Evolutionary conservation across 2,888 invertebrate genomes (phyloP), one percentile per base, ranked within the genome.

Genomic region (Psylliodes chrysocephalus): DNA sequence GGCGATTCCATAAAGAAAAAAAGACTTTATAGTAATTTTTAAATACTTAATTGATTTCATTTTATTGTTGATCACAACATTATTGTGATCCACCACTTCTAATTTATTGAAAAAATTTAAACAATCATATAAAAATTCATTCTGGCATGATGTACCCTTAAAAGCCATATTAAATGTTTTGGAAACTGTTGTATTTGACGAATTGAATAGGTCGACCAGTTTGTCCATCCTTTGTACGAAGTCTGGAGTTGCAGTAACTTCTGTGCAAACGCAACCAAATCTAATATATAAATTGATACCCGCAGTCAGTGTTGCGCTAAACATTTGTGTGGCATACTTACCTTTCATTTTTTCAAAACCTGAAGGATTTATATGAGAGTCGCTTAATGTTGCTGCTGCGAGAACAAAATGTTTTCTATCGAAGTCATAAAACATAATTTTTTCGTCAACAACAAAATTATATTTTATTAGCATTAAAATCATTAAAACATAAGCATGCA

Each of bases 261-360:
- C 35, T 52, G 22, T 7, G 8, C 56, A 52, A 30, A 63, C 28
- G 18, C 5, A 10, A 8, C 30, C 17, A 35, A 52, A 52, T 10
- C 38, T 38, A 8, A 71, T 46, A 51, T 68, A 67, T 5, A 56
- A 63, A 30, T 61, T 60, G 42, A 75, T 40, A 12, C 53, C 64
- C 15, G 66, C 54, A 49, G 71, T 63, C 4, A 73, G 69, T 25
- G 72, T 68, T 14, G 42, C 22, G 63, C 73, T 71, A 2, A 72
- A 62, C 22, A 71, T 44, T 64, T 73, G 72, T 1, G 53, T 40
- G 7, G 73, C 73, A 51, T 56, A 63, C 28, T 69, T 70, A 1
- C 72, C 72, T 28, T 66, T 68, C 71, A 71, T 70, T 56, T 68
- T 73, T 55, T 72, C 57, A 60, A 74, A 71, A 47, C 53, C 51